Base-by-base conservation (phyloP, 2,888 invertebrate genomes). In the Conus canariensis region DNA sequence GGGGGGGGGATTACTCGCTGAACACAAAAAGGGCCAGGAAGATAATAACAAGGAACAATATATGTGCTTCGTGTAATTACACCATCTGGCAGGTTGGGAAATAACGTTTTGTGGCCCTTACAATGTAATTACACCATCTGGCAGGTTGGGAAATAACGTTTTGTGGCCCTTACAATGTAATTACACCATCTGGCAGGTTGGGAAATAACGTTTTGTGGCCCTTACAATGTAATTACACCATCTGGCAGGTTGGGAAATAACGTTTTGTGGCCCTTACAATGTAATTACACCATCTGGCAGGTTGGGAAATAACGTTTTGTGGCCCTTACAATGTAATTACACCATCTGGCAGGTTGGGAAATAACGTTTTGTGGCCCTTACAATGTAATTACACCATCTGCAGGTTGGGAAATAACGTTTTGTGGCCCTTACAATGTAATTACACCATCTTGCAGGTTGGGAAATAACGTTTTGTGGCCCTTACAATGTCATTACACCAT, bases 271-370 rank as follows among this genome's bases (percentile, higher is more conserved):
- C n/a, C n/a, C n/a, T n/a, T n/a, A n/a, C n/a, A n/a, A n/a, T 56
- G 83, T 22, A 83, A 83, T 22, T 56, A 80, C 3, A 45, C 4
- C 80, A 30, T 10, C 80, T 19, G 19, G 8, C 25, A 45, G 45
- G 45, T 80, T 25, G 80, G 19, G 19, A 80, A 80, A 80, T 45
- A 80, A 80, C 80, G 80, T 80, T 80, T 80, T 80, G 80, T 80
- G 70, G 70, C n/a, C 6, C 19, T 70, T 70, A 45, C 45, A 45
- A 1, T 45, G 30, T 2, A 2, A 0, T 30, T n/a, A n/a, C n/a
- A 2, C 30, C 30, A 30, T 30, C 30, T 30, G 1, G 30, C 30
- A 30, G 30, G 30, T 30, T 30, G 30, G 30, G 1, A 30, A 30
- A 30, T 30, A 30, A 30, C 30, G 30, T 30, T 30, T 30, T 30